Base-by-base conservation (phyloP, 2,888 invertebrate species). In the Pelosia muscerda region DNA sequence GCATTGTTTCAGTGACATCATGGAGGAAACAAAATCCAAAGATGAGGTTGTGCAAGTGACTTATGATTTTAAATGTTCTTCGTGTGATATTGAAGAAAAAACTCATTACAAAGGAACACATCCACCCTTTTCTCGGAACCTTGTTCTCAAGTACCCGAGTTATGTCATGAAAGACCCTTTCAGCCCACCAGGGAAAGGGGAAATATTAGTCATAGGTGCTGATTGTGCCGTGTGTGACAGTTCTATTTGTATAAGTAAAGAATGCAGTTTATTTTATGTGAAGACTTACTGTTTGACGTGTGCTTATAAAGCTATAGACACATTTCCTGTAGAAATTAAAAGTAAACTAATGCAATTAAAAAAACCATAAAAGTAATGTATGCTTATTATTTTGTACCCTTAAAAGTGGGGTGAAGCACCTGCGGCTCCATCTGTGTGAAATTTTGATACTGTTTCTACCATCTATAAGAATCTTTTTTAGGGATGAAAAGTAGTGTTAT, bases 81-180 rank as follows among this genome's bases (percentile, higher is more conserved):
- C 87, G 53, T 98, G 98, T 88, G 89, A 92, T 34, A 89, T 98
- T 83, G 88, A 93, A 76, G 97, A 97, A 90, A 95, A 95, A 75
- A 97, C 96, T 67, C 96, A 98, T 78, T 98, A 97, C 84, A 97
- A 96, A 88, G 98, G 98, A 26, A 95, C 89, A 19, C 95, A 95
- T 72, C 97, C 98, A 28, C 96, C 97, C 4, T 98, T 97, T 87
- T 96, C 96, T 2, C 96, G 96, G 75, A 95, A 96, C 68, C 93
- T 97, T 54, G 88, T 92, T 49, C 96, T 98, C 66, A 92, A 95
- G 76, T 97, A 98, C 86, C 96, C 97, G 42, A 96, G 96, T 72
- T 98, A 97, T 88, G 90, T 98, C 0, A 97, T 97, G 96, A 97
- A 97, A 84, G 98, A 98, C 91, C 98, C 98, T 0, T 98, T 98